Conservation (phyloP, 1,140 invertebrate genomes). For the Phymastichus coffea region DNA sequence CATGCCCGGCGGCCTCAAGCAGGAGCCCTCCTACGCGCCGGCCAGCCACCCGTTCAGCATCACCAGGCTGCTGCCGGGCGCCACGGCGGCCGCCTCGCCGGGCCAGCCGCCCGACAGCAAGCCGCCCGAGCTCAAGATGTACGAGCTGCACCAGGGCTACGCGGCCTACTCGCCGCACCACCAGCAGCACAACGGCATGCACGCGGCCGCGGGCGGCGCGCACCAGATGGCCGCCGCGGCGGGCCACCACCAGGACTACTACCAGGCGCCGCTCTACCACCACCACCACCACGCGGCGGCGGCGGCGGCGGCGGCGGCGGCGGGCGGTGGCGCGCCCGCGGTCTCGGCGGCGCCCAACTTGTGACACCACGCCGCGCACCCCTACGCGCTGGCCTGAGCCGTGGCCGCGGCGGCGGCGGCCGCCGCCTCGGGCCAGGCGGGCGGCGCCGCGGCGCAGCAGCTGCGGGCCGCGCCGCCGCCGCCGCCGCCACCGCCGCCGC, state of each 20-base stretch:
- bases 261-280: conserved; percentile 75
- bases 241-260: conserved; percentile 73
- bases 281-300: conserved; percentile 72
- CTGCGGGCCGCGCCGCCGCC: neutral
- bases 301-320: conserved; percentile 52
- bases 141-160: conserved; percentile 59
- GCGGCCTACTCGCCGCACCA: conserved; percentile 37
- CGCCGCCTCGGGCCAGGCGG: neutral
- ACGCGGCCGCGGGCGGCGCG: conserved; percentile 31
- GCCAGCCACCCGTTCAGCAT: conserved; percentile 92
- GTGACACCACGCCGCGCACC: conserved; percentile 65
- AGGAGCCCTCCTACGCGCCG: conserved; percentile 75
- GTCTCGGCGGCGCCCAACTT: conserved; percentile 66
- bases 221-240: conserved; percentile 53
- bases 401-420: conserved; percentile 38
- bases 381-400: conserved; percentile 69
- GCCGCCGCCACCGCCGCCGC: conserved; percentile 8
- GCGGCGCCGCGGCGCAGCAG: too few species aligned
- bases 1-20: conserved; percentile 68
- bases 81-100: conserved; percentile 67
- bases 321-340: conserved; percentile 34
- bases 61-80: conserved; percentile 82
- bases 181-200: conserved; percentile 14
- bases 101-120: conserved; percentile 56
- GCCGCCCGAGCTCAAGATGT: conserved; percentile 73